Evolutionary conservation across 2,113 vertebrate species (phyloP), one percentile per base, ranked within the genome.

Genomic region (Chaetops frenatus): DNA sequence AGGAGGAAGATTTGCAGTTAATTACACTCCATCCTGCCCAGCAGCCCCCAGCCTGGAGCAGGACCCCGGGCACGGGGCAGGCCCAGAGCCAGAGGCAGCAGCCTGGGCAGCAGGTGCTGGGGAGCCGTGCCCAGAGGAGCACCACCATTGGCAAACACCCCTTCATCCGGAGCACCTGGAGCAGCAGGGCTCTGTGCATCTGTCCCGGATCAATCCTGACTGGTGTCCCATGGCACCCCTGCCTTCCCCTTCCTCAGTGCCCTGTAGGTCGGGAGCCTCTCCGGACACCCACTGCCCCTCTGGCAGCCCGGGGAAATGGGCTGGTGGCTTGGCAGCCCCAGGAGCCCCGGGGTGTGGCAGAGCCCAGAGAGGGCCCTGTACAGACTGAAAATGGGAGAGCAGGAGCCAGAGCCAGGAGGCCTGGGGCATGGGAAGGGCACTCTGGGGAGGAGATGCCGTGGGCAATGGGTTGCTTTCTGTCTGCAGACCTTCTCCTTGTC

Each of bases 401-500:
- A 60, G 77, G 33, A 56, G 35, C 25, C 66, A 42, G 29, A 71
- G 31, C 35, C 42, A 65, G 44, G 38, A 89, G 62, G 54, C 40
- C n/a, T 0, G 0, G 53, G 33, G 3, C 29, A 31, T 9, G 25
- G 61, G 47, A 74, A 35, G 24, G 29, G 29, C 45, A 27, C 18
- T 28, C 16, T 74, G 38, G 20, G 33, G 29, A 54, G 38, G 21
- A 67, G 24, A 76, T 0, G 0, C 1, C 2, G 38, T 21, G 31
- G 45, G 31, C 9, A 3, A 38, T 10, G 40, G 20, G 33, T 74
- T 62, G 23, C 16, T 86, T 91, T 66, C 61, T 76, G 31, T 48
- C 58, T 21, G 10, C 24, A 50, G 67, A 64, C 31, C 19, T 82
- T 84, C 27, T 47, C 47, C n/a, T 74, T 71, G 38, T n/a, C 51